Base-by-base conservation (phyloP, 2,797 vertebrate species). In the Todus mexicanus region DNA sequence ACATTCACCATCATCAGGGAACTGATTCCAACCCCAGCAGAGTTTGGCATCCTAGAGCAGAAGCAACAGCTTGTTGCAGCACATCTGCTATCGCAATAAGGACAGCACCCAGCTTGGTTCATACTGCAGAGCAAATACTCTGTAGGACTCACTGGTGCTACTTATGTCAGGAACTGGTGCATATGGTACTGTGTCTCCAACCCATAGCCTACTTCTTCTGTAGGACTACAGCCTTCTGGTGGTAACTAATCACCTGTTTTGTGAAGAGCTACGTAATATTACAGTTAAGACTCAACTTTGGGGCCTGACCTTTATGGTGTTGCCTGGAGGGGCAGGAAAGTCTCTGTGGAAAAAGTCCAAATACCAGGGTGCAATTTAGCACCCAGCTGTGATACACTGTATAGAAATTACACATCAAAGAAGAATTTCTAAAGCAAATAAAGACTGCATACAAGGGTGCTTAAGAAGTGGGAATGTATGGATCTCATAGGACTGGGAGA, bases 201-300 rank as follows among this genome's bases (percentile, higher is more conserved):
- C 18, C 23, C n/a, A 19, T 33, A 74, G 29, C 47, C 13, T 23
- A 9, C 25, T 56, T 35, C 35, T 79, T 27, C 72, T 93, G 61
- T 74, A 59, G 61, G 35, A 35, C 53, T 92, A 57, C 78, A 92
- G 94, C 85, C 87, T 91, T 95, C 87, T 95, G 73, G 78, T 94
- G 95, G 94, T 19, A 12, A 54, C 11, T 57, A 29, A 31, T 29
- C 5, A 4, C 1, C 2, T 31, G 6, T 21, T 73, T 82, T 48
- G 16, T 26, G 12, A 57, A 43, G 7, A 79, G 4, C 42, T 56
- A 43, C 9, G 4, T 47, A 29, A 71, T 6, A 3, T 16, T 37
- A 59, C 15, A 27, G 42, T 12, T 8, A 64, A 27, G 85, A n/a
- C n/a, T 68, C 21, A 8, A 2, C 31, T 59, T 22, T 79, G 31